Evolutionary conservation across 2,113 vertebrate species (phyloP).

Genomic region (Canis aureus): DNA sequence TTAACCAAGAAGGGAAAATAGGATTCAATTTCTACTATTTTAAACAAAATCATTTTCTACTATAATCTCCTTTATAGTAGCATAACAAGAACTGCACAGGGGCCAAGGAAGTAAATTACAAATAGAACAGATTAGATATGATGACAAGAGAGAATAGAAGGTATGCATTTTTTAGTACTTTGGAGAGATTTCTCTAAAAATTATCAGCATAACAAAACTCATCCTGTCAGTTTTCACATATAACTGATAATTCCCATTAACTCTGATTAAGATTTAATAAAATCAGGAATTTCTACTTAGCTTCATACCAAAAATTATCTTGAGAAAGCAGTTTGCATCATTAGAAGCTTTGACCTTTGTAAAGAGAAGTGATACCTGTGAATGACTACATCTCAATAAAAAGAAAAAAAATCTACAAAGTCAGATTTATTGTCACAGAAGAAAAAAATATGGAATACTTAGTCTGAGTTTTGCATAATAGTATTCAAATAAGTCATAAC

Average conservation of each 20-base stretch:
- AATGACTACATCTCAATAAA: conserved; percentile 41
- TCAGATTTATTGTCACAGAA: conserved; percentile 55
- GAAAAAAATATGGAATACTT: conserved; percentile 36
- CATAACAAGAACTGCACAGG: background rate
- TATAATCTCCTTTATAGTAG: conserved; percentile 45
- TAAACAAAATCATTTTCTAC: conserved; percentile 52
- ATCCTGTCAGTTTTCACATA: conserved; percentile 24
- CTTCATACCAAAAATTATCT: conserved; percentile 36
- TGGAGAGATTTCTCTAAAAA: background rate
- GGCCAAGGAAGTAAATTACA: background rate
- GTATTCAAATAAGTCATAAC: background rate
- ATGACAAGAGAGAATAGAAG: background rate
- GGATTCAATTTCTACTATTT: conserved; percentile 34
- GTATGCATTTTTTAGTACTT: background rate
- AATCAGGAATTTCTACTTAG: background rate
- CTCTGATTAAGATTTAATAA: conserved; percentile 28
- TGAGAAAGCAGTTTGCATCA: background rate
- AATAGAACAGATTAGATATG: background rate
- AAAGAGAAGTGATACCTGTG: conserved; percentile 1
- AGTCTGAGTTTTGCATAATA: background rate
- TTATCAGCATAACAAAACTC: conserved; percentile 36
- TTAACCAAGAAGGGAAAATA: background rate
- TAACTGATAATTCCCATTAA: conserved; percentile 22
- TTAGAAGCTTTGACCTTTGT: background rate
- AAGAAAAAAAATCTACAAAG: background rate